phyloP scores from a whole-genome alignment of 2,888 invertebrate species.

The Conchocele bisecta region DNA sequence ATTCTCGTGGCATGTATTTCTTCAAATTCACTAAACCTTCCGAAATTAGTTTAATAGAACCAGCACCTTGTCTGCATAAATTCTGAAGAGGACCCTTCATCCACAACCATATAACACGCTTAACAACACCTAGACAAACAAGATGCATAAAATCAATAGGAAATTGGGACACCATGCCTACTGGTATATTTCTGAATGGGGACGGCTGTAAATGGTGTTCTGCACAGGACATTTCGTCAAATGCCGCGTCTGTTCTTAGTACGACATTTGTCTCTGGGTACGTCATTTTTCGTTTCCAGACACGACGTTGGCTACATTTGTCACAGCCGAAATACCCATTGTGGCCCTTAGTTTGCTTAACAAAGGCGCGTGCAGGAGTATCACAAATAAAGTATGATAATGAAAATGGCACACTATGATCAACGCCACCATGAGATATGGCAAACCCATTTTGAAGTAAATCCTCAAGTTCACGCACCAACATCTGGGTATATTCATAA shows the following conservation, averaged over 20 bases:
- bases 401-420: not conserved
- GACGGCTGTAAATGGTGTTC: slow-evolving; percentile 56
- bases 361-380: slow-evolving; percentile 66
- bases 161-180: slow-evolving; percentile 69
- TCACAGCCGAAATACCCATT: slow-evolving; percentile 30
- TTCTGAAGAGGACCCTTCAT: slow-evolving; percentile 54
- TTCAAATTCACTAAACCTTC: slow-evolving; percentile 5
- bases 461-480: slow-evolving; percentile 29
- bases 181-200: slow-evolving; percentile 30
- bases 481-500: slow-evolving; percentile 23
- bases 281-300: slow-evolving; percentile 40
- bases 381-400: slow-evolving; percentile 64
- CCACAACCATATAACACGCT: slow-evolving; percentile 69
- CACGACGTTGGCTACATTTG: slow-evolving; percentile 21
- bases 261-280: slow-evolving; percentile 46
- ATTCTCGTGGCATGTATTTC: slow-evolving; percentile 56
- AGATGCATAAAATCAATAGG: slow-evolving; percentile 77
- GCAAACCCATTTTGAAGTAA: slow-evolving; percentile 3
- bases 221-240: slow-evolving; percentile 48
- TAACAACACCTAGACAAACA: slow-evolving; percentile 72
- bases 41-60: not conserved
- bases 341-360: slow-evolving; percentile 40
- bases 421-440: not conserved
- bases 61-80: not conserved
- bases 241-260: slow-evolving; percentile 47